Conservation (phyloP, 2,888 invertebrate species). For the Camponotus fellah region DNA sequence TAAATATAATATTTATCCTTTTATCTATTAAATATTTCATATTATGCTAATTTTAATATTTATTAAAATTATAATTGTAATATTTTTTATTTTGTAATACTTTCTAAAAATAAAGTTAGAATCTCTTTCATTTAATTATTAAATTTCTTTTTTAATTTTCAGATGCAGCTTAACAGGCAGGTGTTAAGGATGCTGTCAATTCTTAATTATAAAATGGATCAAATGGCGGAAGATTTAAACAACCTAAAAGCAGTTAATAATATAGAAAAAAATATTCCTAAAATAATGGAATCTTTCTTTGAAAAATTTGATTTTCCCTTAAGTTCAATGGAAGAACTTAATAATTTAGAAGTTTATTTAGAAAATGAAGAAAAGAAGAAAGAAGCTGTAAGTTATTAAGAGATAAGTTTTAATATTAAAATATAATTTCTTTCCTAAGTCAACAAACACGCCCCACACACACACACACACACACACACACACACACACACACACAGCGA, state of each 20-base stretch:
- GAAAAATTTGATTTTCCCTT: conserved; percentile 16
- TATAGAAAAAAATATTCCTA: not conserved
- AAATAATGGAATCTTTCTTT: conserved; percentile 22
- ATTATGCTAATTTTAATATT: conserved; percentile 20
- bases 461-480: no score
- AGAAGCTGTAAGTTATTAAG: conserved; percentile 1
- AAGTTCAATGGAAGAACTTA: conserved; percentile 15
- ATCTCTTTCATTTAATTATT: not conserved
- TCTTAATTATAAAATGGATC: conserved; percentile 22
- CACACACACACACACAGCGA: no score
- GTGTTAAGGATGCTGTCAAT: conserved; percentile 18
- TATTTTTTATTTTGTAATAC: no score
- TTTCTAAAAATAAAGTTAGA: conserved; percentile 1
- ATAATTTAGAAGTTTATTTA: conserved; percentile 1
- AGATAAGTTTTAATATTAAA: conserved; percentile 8
- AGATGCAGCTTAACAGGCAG: conserved; percentile 6
- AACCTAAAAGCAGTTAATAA: not conserved
- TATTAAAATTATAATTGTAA: conserved; percentile 5
- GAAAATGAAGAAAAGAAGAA: conserved; percentile 4
- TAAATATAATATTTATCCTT: not conserved
- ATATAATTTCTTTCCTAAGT: no score
- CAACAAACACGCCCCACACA: no score
- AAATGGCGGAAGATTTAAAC: conserved; percentile 11
- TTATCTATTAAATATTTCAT: conserved; percentile 13
- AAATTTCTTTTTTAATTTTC: not conserved